Percentiles rank a stretch among this genome's conserved stretches.
Evolutionary conservation across 2,888 invertebrate genomes (phyloP).

Genomic region (Amblyteles armatorius): DNA sequence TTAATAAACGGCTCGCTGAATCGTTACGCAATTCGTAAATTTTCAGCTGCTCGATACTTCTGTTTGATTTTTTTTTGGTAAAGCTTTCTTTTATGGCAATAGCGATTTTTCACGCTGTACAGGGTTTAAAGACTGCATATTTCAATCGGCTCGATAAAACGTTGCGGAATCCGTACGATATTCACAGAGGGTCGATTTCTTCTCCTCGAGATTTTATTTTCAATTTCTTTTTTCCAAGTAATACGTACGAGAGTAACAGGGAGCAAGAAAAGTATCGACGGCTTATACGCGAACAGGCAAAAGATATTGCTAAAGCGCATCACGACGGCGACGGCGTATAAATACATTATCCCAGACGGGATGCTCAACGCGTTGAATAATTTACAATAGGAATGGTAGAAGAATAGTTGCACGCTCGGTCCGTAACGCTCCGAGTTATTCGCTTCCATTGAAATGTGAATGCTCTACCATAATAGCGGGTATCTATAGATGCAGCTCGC

Average conservation of each 20-base stretch:
- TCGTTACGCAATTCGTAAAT: background rate
- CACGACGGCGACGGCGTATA: slow-evolving; percentile 55
- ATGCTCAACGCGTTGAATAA: slow-evolving; percentile 60
- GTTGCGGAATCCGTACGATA: background rate
- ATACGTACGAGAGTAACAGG: background rate
- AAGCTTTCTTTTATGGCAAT: background rate
- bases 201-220: background rate
- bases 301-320: slow-evolving; percentile 48
- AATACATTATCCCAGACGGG: slow-evolving; percentile 56
- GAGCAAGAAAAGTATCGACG: background rate
- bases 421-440: slow-evolving; percentile 39
- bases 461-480: slow-evolving; percentile 12
- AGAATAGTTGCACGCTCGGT: slow-evolving; percentile 52
- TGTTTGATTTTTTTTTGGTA: background rate
- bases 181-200: background rate
- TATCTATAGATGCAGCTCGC: slow-evolving; percentile 14
- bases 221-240: background rate
- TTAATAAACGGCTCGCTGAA: background rate
- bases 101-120: background rate
- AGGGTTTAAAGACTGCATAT: background rate
- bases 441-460: slow-evolving; percentile 51
- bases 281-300: slow-evolving; percentile 23
- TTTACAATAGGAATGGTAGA: slow-evolving; percentile 49
- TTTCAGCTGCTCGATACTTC: background rate
- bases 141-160: background rate